Percentiles rank a stretch among this genome's conserved stretches.
These are phyloP conservation scores for Amniataba percoides DNA, from an alignment of 2,797 vertebrate genomes.

Conservation along the genomic window DNA sequence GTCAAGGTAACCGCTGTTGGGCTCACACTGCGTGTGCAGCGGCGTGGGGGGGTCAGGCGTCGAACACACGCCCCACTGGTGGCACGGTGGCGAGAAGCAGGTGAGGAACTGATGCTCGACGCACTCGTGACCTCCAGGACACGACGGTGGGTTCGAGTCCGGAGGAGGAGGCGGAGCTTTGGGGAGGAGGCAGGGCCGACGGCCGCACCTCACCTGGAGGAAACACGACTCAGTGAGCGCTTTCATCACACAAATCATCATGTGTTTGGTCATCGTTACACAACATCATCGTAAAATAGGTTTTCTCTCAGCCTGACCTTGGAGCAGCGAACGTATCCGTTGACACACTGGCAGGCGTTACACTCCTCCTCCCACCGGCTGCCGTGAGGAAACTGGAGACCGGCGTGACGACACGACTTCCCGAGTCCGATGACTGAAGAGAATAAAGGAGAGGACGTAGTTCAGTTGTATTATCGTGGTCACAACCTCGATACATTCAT, in stretches of 20 bases:
- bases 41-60: constrained; percentile 78
- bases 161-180: constrained; percentile 43
- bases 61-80: constrained; percentile 91
- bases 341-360: constrained; percentile 91
- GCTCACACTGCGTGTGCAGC: constrained; percentile 87
- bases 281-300: too few species aligned
- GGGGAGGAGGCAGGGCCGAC: constrained; percentile 88
- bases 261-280: neutral
- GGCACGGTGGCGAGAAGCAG: constrained; percentile 92
- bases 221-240: neutral
- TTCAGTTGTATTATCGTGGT: neutral
- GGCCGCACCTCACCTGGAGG: constrained; percentile 91
- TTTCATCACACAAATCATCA: neutral
- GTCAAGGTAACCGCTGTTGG: constrained; percentile 89
- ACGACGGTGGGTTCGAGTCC: constrained; percentile 70
- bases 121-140: constrained; percentile 89
- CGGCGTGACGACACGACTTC: constrained; percentile 89
- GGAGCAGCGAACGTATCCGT: constrained; percentile 90
- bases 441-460: neutral
- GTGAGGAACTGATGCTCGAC: constrained; percentile 86
- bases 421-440: constrained; percentile 88
- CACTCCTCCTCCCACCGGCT: constrained; percentile 93
- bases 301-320: constrained; percentile 84
- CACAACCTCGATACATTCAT: too few species aligned
- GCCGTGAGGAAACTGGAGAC: constrained; percentile 89